Percentiles rank a stretch among this genome's conserved stretches.
Evolutionary conservation across 2,113 vertebrate genomes (phyloP).

Genomic region (Pedetes capensis): DNA sequence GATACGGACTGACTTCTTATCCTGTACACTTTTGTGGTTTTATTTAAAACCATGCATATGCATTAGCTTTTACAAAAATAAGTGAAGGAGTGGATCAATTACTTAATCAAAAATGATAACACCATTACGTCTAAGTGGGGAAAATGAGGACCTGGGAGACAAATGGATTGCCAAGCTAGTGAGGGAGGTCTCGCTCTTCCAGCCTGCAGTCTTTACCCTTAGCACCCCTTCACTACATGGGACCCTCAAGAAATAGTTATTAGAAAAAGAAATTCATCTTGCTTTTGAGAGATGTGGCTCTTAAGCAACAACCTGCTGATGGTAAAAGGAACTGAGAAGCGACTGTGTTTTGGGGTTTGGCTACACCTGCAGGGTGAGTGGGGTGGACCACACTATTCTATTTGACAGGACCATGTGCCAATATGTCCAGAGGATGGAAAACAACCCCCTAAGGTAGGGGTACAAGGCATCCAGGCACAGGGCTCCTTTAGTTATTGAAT

Average conservation of each 20-base stretch:
- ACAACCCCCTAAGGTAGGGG: not conserved
- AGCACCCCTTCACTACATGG: fast-evolving
- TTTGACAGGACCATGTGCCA: no score
- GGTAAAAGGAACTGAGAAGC: not conserved
- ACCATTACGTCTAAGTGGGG: not conserved
- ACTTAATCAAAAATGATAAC: not conserved
- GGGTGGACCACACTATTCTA: no score
- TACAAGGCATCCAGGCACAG: not conserved
- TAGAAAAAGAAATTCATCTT: not conserved
- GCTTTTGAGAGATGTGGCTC: not conserved
- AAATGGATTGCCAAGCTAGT: not conserved
- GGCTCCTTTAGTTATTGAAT: not conserved
- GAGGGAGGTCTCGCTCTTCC: not conserved
- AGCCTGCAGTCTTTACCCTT: not conserved
- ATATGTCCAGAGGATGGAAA: not conserved
- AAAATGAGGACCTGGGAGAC: not conserved
- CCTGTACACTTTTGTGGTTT: not conserved
- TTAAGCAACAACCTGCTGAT: not conserved
- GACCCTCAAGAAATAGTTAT: not conserved
- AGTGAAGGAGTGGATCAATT: not conserved
- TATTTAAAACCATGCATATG: not conserved
- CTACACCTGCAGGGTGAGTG: no score
- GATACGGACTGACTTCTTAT: not conserved
- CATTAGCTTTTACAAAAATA: not conserved
- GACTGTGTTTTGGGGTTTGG: not conserved